Base-by-base conservation (phyloP, 2,888 invertebrate species). In the Lepidocyrtinus sp. region DNA sequence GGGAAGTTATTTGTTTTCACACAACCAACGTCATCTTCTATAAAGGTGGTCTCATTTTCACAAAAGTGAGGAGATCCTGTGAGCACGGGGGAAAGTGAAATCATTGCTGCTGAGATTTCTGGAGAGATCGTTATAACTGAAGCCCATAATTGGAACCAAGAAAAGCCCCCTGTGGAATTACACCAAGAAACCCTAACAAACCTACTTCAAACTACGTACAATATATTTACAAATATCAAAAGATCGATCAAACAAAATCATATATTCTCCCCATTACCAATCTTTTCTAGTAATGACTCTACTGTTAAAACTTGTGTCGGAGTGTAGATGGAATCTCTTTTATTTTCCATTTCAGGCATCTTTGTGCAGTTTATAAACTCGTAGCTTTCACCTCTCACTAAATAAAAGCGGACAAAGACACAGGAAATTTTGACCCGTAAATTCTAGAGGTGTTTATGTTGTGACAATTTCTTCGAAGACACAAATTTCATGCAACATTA, bases 91-190 rank as follows among this genome's bases (percentile, higher is more conserved):
- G 83, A 83, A 1, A 84, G 50, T n/a, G 82, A 75, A n/a, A 84
- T 79, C 84, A 85, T 84, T 25, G 84, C 81, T 19, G 83, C 84
- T 1, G 83, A 36, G 17, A 84, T 75, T 76, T 85, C 84, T 3
- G 84, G 84, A 19, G 73, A 63, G 9, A 84, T 81, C n/a, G 78
- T 75, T 24, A 84, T 45, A 9, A 83, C 45, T 17, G 82, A 69
- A 0, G 77, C 81, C 74, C 63, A 75, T 17, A 83, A 22, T 74
- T 85, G 85, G 64, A 84, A 85, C 81, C 82, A 83, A 9, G 82
- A 82, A 82, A 78, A 85, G 1, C 85, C 85, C 50, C 85, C 85
- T 85, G 17, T 21, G 45, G 63, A 55, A 45, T n/a, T n/a, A n/a
- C n/a, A 27, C 50, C 19, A 27, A 19, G 7, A 24, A 27, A n/a